Conservation (phyloP, 2,797 vertebrate species). For the Schizothorax lantsangensis region DNA sequence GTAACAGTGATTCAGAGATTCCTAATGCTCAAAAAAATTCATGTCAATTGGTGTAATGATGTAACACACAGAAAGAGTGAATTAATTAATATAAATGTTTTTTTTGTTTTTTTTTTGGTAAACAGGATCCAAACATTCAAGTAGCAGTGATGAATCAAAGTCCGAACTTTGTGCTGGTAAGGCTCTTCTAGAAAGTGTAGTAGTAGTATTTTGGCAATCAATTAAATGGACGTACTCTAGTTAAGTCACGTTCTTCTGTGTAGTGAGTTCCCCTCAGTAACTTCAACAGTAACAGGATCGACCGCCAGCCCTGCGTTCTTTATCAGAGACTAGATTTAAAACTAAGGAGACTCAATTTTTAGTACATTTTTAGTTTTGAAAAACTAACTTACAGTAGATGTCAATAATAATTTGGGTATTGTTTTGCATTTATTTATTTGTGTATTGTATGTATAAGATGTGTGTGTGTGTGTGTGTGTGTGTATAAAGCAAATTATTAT, state of each 20-base stretch:
- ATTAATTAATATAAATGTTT: not conserved
- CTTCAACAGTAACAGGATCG: no score
- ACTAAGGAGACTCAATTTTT: not conserved
- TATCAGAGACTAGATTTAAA: not conserved
- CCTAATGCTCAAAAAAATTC: no score
- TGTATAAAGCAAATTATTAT: not conserved
- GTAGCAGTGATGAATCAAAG: not conserved
- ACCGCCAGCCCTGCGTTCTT: not conserved
- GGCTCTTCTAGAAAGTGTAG: not conserved
- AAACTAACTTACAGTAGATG: not conserved
- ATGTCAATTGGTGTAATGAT: not conserved
- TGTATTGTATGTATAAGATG: no score
- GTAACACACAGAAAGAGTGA: not conserved
- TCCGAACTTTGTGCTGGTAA: conserved; percentile 3
- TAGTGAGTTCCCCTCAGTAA: not conserved
- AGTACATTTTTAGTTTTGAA: not conserved
- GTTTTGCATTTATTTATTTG: not conserved
- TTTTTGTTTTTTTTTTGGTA: not conserved
- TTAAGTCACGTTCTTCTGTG: not conserved
- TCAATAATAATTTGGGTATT: not conserved
- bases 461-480: not conserved
- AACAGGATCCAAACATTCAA: conserved; percentile 11
- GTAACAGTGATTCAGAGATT: not conserved
- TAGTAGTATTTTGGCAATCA: not conserved
- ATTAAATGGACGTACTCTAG: not conserved